A percentile compares a stretch with the other conserved stretches of the same genome.
phyloP scores from a whole-genome alignment of 2,113 vertebrate species.

The Protomyctophum bolini region DNA sequence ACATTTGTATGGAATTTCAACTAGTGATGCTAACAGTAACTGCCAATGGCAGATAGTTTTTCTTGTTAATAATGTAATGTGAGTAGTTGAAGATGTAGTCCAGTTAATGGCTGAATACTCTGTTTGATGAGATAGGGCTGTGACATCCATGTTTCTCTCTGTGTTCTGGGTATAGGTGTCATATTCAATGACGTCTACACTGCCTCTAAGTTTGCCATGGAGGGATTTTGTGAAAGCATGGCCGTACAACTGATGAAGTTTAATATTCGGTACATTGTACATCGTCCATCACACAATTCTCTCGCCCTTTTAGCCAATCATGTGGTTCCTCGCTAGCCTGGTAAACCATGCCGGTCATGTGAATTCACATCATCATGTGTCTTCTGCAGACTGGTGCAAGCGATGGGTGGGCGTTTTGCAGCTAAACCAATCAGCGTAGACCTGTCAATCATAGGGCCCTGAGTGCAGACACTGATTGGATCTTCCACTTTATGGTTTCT shows the following conservation, averaged over 20 bases:
- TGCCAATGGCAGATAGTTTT: too few relatives aligned
- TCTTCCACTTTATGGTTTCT: too few relatives aligned
- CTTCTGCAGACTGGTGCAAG: too few relatives aligned
- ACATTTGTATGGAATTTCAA: not conserved
- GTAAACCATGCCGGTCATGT: too few relatives aligned
- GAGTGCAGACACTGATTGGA: too few relatives aligned
- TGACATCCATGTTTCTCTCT: conserved; percentile 3
- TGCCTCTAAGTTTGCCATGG: conserved; percentile 94
- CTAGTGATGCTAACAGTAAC: too few relatives aligned
- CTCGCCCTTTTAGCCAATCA: conserved; percentile 7
- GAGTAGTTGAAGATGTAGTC: not conserved
- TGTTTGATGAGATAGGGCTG: not conserved
- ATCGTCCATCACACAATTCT: conserved; percentile 14
- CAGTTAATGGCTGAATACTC: not conserved
- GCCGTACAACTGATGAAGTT: conserved; percentile 92
- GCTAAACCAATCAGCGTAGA: too few relatives aligned
- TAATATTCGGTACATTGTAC: conserved; percentile 85
- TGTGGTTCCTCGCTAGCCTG: not conserved
- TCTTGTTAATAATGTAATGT: too few relatives aligned
- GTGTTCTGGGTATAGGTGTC: conserved; percentile 76
- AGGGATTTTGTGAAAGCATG: conserved; percentile 94
- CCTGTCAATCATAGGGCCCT: too few relatives aligned
- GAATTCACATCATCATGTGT: too few relatives aligned
- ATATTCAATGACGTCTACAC: conserved; percentile 93
- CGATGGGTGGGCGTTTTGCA: too few relatives aligned